Evolutionary conservation across 2,888 invertebrate genomes (phyloP).

Genomic region (Sarcophaga carnaria): DNA sequence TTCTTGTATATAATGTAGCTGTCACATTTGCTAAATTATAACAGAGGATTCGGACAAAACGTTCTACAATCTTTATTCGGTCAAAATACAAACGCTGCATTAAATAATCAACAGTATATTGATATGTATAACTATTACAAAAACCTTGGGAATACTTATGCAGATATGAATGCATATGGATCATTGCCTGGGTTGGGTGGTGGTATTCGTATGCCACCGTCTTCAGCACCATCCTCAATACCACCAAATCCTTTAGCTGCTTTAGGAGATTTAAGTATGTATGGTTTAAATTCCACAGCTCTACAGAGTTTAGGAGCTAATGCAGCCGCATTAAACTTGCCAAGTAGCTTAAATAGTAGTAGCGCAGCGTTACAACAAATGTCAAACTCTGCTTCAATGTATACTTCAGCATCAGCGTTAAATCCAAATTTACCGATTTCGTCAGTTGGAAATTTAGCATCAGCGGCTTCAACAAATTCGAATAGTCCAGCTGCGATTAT

Average conservation of each 20-base stretch:
- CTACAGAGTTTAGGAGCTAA: slow-evolving; percentile 49
- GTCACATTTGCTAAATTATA: slow-evolving; percentile 74
- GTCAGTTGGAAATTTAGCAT: slow-evolving; percentile 47
- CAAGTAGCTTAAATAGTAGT: slow-evolving; percentile 51
- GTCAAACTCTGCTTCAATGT: slow-evolving; percentile 44
- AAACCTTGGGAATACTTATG: slow-evolving; percentile 61
- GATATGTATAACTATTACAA: slow-evolving; percentile 71
- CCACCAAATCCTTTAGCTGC: slow-evolving; percentile 69
- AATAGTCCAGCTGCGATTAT: slow-evolving; percentile 54
- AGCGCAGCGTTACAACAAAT: slow-evolving; percentile 51
- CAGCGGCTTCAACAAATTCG: slow-evolving; percentile 52
- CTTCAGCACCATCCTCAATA: slow-evolving; percentile 52
- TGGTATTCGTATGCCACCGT: slow-evolving; percentile 54
- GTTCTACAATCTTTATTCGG: slow-evolving; percentile 71
- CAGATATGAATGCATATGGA: slow-evolving; percentile 69
- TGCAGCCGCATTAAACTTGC: slow-evolving; percentile 50
- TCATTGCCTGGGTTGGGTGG: slow-evolving; percentile 56
- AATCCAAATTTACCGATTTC: slow-evolving; percentile 62
- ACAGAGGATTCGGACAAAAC: slow-evolving; percentile 67
- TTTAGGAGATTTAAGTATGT: slow-evolving; percentile 71
- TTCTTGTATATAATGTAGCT: slow-evolving; percentile 69
- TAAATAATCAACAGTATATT: slow-evolving; percentile 72
- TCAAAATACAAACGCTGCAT: slow-evolving; percentile 72
- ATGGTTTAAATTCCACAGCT: slow-evolving; percentile 60
- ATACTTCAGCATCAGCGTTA: slow-evolving; percentile 56